Conservation (phyloP, 2,113 vertebrate genomes). For the Coracopsis vasa region DNA sequence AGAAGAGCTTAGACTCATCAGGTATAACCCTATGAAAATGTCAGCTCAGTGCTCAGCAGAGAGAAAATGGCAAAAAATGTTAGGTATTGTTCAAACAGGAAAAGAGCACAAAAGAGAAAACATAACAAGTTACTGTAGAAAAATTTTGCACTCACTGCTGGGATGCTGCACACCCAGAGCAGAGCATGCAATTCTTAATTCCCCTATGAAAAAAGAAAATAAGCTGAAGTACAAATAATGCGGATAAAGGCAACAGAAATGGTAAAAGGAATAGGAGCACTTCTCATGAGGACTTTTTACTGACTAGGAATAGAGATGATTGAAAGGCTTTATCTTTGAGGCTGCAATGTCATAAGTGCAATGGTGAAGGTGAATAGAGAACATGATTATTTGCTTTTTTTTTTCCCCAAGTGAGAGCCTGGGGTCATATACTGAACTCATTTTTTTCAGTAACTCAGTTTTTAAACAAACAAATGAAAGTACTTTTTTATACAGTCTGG, state of each 20-base stretch:
- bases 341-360: background rate
- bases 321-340: background rate
- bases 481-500: background rate
- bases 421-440: background rate
- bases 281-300: background rate
- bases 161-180: background rate
- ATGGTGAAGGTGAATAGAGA: background rate
- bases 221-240: background rate
- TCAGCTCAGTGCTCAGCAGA: background rate
- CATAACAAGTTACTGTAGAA: background rate
- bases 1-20: background rate
- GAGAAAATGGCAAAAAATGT: slow-evolving; percentile 1
- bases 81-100: slow-evolving; percentile 9
- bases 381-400: background rate
- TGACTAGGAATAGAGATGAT: background rate
- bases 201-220: background rate
- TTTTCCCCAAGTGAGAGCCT: background rate
- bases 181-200: background rate
- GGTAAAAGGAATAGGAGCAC: background rate
- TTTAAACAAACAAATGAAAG: background rate
- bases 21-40: slow-evolving; percentile 13
- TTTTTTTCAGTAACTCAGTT: background rate
- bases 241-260: background rate
- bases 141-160: background rate
- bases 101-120: background rate